phyloP scores from a whole-genome alignment of 2,888 invertebrate species.

The Odontomyia ornata region DNA sequence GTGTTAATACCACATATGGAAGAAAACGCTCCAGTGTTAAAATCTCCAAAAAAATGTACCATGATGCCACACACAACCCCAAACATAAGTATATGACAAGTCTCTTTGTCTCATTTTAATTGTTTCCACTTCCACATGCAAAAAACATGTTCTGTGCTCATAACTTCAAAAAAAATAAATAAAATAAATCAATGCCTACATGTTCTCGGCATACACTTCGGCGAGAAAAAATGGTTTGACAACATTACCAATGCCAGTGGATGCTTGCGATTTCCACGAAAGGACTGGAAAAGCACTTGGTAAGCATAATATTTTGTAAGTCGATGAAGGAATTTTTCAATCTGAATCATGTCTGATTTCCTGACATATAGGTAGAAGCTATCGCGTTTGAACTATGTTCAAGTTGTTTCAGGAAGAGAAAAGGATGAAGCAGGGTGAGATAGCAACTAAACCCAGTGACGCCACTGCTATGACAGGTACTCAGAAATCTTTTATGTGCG shows the following conservation, averaged over 20 bases:
- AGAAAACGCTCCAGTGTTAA: too few species aligned
- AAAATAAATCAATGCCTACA: neutral
- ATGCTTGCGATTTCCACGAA: neutral
- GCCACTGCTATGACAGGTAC: too few species aligned
- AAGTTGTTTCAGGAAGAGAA: too few species aligned
- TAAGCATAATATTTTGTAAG: neutral
- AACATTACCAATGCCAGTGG: neutral
- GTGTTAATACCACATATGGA: too few species aligned
- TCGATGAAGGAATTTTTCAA: neutral
- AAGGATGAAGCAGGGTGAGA: too few species aligned
- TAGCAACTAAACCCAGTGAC: too few species aligned
- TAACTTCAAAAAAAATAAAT: neutral
- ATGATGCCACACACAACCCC: neutral
- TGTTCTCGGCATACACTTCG: neutral
- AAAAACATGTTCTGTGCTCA: neutral
- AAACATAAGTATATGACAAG: neutral
- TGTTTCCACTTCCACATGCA: constrained; percentile 2
- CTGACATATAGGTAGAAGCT: neutral
- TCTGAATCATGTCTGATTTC: constrained; percentile 10
- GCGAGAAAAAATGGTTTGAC: too few species aligned
- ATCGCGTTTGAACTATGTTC: neutral
- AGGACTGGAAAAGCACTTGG: neutral
- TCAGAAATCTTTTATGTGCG: too few species aligned
- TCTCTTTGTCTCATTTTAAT: neutral
- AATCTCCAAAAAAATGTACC: neutral